Conservation (phyloP, 2,797 vertebrate genomes). For the Tamandua tetradactyla region DNA sequence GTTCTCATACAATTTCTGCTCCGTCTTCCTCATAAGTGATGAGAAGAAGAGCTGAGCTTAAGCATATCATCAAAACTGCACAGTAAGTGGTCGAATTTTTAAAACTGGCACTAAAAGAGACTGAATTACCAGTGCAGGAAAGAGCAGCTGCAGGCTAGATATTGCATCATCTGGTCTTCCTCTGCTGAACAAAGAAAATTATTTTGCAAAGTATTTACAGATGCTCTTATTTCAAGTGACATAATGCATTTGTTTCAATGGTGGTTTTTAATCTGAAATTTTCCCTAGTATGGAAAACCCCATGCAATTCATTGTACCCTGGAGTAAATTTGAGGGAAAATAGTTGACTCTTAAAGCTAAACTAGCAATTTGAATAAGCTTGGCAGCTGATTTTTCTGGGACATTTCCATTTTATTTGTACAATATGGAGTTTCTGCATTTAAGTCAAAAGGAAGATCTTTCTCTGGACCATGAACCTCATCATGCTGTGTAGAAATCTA, state of each 20-base stretch:
- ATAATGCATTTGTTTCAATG: slow-evolving; percentile 67
- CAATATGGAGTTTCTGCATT: background rate
- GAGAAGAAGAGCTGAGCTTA: slow-evolving; percentile 44
- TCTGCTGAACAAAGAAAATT: slow-evolving; percentile 77
- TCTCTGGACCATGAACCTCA: background rate
- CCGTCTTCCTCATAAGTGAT: slow-evolving; percentile 33
- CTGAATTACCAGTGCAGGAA: slow-evolving; percentile 68
- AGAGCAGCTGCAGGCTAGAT: slow-evolving; percentile 59
- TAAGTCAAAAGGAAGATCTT: slow-evolving; percentile 40
- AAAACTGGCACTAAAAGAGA: slow-evolving; percentile 48
- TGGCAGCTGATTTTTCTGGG: slow-evolving; percentile 32
- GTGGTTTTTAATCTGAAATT: slow-evolving; percentile 58
- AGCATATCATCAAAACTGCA: slow-evolving; percentile 50
- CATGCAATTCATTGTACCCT: background rate
- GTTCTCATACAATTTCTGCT: slow-evolving; percentile 33
- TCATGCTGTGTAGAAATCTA: slow-evolving; percentile 8
- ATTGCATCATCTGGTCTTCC: slow-evolving; percentile 69
- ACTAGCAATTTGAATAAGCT: slow-evolving; percentile 51
- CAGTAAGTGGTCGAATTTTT: slow-evolving; percentile 53
- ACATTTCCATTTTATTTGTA: slow-evolving; percentile 50
- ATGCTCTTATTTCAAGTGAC: slow-evolving; percentile 72
- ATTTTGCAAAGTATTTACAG: slow-evolving; percentile 76
- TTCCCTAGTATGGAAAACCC: slow-evolving; percentile 21
- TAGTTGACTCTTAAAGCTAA: slow-evolving; percentile 59
- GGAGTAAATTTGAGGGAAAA: slow-evolving; percentile 32